Base-by-base conservation (phyloP, 2,888 invertebrate species). In the Metallyticus violacea region DNA sequence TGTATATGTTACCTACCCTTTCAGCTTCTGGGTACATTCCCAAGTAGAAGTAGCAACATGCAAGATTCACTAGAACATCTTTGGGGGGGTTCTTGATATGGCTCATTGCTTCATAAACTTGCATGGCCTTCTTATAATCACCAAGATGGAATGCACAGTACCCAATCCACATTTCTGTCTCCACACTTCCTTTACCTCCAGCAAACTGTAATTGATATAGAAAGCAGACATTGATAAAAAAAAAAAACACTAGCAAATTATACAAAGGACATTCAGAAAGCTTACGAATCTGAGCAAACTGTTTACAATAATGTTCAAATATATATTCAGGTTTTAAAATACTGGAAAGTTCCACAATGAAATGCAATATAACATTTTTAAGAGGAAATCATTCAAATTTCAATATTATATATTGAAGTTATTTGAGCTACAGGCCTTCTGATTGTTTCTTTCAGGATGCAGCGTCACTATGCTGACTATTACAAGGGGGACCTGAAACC, bases 91-190 rank as follows among this genome's bases (percentile, higher is more conserved):
- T 91, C 26, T 94, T 92, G 15, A 92, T 91, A 29, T 89, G 89
- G 5, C 89, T 89, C 89, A 95, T 89, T 86, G 91, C 92, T 90
- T 94, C 93, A 91, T 97, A 97, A 85, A 96, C 94, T 88, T 96
- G 94, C 89, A 97, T 92, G 0, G 98, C 95, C 89, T 95, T 94
- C 90, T 96, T 96, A 92, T 98, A 99, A 91, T 99, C 98, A 2
- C 98, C 99, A 88, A 98, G 93, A 92, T 99, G 99, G 92, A 99
- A 99, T 90, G 96, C 96, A 91, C 99, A 98, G 92, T 98, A 99
- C 0, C 97, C 99, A 88, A 97, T 94, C 99, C 99, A 99, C 89
- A 96, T 82, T 28, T 88, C 87, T 15, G 86, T 86, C 7, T 85
- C 82, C 40, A 87, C 87, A 29, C 88, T 89, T 26, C 89, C 89